Base-by-base conservation (phyloP, 2,888 invertebrate species). In the Drosophila recens region DNA sequence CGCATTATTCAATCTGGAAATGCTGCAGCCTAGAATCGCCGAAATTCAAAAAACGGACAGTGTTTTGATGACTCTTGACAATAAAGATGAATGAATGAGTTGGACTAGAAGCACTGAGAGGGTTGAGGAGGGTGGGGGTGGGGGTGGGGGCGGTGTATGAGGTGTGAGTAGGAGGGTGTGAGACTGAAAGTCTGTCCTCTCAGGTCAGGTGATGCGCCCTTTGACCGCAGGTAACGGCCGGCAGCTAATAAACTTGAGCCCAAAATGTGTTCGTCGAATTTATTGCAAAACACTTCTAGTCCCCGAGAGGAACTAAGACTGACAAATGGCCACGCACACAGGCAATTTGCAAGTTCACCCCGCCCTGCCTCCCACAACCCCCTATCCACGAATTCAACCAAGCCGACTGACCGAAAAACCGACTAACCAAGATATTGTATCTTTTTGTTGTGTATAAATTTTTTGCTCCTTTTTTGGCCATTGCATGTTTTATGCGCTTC, bases 181-280 rank as follows among this genome's bases (percentile, higher is more conserved):
- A 20, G 51, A 40, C 17, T 48, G 45, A 40, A n/a, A 43, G 11
- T 27, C 11, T 20, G 30, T 38, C 20, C 27, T 30, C 49, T 36
- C 36, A 15, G 52, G 56, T 48, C 30, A 23, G 36, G 17, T 30
- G 17, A 13, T 53, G 63, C 51, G 86, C 75, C 81, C 79, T 87
- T 75, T 84, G 89, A 87, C 84, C 89, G 52, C 82, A 89, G 82
- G 70, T 81, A 79, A 79, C 75, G 82, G 77, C 85, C 80, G 66
- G 72, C 72, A 75, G 89, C 84, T 89, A 89, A 84, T 84, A 89
- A 89, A 87, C 82, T 89, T 71, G 67, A 72, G 77, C 56, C 84
- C 81, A 71, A 83, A 83, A 83, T 89, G 83, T 80, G 80, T 74
- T 75, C 53, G 66, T 72, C 72, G 78, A 89, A 89, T 84, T 84